These are phyloP conservation scores for Numenius arquata DNA, from an alignment of 2,113 vertebrate species.

Conservation along the genomic window DNA sequence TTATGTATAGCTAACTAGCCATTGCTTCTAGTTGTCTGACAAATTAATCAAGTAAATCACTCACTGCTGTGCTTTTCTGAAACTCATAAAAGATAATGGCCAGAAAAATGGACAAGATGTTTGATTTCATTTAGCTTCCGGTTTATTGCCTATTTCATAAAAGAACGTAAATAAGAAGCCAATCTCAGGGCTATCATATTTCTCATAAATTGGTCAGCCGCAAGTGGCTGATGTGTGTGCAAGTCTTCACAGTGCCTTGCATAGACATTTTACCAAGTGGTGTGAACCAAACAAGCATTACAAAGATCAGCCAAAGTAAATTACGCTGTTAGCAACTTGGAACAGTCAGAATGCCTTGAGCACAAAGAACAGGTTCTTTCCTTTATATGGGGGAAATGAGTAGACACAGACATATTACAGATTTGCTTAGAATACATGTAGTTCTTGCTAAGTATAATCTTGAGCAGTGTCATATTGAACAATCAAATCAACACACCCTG, in stretches of 20 bases:
- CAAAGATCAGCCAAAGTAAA: background rate
- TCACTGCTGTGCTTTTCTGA: background rate
- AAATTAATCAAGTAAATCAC: constrained; percentile 47
- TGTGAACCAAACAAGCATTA: background rate
- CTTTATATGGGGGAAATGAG: background rate
- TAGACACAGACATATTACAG: background rate
- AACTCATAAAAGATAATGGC: constrained; percentile 22
- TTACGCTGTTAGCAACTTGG: background rate
- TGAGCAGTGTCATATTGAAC: background rate
- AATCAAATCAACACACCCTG: background rate
- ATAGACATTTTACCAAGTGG: background rate
- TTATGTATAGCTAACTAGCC: constrained; percentile 4
- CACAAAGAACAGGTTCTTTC: background rate
- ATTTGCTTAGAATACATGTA: background rate
- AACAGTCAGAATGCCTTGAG: background rate
- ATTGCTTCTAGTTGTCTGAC: constrained; percentile 5
- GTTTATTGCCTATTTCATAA: constrained; percentile 13
- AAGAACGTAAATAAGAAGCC: constrained; percentile 28
- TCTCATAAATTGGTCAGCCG: background rate
- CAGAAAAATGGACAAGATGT: constrained; percentile 20
- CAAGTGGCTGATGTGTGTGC: background rate
- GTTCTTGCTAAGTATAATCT: background rate
- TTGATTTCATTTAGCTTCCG: constrained; percentile 34
- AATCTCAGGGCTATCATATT: background rate
- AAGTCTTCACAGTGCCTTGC: background rate